Evolutionary conservation across 1,140 invertebrate species (phyloP).

Genomic region (Mya arenaria): DNA sequence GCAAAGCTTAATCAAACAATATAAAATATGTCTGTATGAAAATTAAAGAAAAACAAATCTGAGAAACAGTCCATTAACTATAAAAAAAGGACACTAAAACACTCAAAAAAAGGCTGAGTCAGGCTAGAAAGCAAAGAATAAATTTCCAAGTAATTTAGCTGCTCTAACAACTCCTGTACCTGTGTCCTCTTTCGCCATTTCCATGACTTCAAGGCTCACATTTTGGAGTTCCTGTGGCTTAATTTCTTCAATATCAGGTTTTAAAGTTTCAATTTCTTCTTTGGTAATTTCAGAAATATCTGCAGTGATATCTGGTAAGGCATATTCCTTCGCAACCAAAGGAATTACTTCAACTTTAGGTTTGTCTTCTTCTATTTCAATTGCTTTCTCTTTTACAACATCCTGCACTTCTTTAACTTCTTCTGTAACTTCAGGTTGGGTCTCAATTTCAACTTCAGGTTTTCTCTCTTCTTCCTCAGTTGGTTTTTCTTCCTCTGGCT

Average conservation of each 20-base stretch:
- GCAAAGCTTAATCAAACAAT: too few relatives aligned
- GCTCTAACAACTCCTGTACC: slow-evolving; percentile 35
- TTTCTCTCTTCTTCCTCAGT: slow-evolving; percentile 12
- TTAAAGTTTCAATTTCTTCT: not conserved
- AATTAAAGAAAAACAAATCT: too few relatives aligned
- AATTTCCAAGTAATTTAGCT: slow-evolving; percentile 7
- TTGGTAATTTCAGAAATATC: not conserved
- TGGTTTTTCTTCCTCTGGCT: not conserved
- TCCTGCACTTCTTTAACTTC: not conserved
- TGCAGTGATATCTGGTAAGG: not conserved
- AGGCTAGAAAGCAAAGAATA: slow-evolving; percentile 38
- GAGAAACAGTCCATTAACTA: too few relatives aligned
- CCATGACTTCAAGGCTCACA: slow-evolving; percentile 36
- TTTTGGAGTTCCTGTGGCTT: slow-evolving; percentile 46
- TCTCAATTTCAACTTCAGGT: not conserved
- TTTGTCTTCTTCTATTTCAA: slow-evolving; percentile 6
- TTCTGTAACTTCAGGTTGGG: not conserved
- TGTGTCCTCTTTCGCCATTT: slow-evolving; percentile 1
- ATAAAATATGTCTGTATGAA: too few relatives aligned
- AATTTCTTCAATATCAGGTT: not conserved
- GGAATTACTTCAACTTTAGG: not conserved
- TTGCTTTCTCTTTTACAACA: not conserved
- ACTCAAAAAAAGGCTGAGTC: slow-evolving; percentile 17
- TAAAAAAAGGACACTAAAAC: too few relatives aligned
- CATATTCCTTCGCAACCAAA: slow-evolving; percentile 1